phyloP scores from a whole-genome alignment of 2,888 invertebrate genomes.

The Tromatobia lineatoria region DNA sequence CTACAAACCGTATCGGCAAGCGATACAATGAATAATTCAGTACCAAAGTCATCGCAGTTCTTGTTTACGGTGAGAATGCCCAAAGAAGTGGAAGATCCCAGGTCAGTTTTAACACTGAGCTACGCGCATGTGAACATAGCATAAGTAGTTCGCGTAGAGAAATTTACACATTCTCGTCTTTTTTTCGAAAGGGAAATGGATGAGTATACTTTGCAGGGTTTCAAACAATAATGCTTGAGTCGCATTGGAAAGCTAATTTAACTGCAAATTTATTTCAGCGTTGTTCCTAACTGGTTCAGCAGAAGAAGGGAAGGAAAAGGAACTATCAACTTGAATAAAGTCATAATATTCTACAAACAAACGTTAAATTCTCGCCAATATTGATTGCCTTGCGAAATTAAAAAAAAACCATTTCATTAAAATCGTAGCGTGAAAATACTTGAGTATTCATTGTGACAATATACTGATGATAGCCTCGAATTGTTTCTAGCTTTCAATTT shows the following conservation, averaged over 20 bases:
- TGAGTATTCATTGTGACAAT: not conserved
- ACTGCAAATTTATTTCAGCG: not conserved
- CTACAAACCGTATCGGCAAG: too few species aligned
- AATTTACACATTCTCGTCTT: not conserved
- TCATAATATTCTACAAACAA: constrained; percentile 1
- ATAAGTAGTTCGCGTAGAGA: not conserved
- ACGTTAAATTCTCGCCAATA: not conserved
- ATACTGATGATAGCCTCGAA: not conserved
- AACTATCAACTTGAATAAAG: not conserved
- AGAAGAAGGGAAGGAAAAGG: not conserved
- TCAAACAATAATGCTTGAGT: not conserved
- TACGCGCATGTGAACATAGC: not conserved
- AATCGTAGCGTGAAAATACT: not conserved
- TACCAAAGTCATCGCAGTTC: not conserved
- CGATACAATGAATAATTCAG: not conserved
- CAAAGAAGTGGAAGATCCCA: not conserved
- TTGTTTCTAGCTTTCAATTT: not conserved
- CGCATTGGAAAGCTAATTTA: not conserved
- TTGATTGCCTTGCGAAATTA: not conserved
- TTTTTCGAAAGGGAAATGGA: not conserved
- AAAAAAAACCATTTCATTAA: constrained; percentile 4
- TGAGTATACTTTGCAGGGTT: not conserved
- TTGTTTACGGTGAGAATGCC: not conserved
- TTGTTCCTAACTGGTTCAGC: not conserved
- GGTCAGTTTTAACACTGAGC: not conserved